phyloP scores from a whole-genome alignment of 2,888 invertebrate species.

The Candidula unifasciata region DNA sequence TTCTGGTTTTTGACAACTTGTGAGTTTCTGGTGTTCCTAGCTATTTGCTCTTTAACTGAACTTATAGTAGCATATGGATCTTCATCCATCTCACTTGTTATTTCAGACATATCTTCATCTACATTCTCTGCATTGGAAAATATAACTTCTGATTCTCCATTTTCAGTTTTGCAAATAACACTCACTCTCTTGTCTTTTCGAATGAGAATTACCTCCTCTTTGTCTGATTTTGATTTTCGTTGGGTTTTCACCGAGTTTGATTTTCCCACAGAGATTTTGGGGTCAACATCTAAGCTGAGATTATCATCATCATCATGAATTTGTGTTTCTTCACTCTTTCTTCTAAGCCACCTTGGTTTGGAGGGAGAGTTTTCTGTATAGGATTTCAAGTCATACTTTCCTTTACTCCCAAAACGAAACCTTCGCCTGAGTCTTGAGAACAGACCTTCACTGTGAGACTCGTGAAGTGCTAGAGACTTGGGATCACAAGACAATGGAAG shows the following conservation, averaged over 20 bases:
- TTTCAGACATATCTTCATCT: constrained; percentile 49
- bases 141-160: constrained; percentile 52
- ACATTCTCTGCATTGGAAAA: constrained; percentile 53
- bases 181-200: constrained; percentile 54
- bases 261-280: constrained; percentile 41
- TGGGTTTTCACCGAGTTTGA: constrained; percentile 50
- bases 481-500: constrained; percentile 52
- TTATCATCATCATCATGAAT: constrained; percentile 19
- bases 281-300: constrained; percentile 12
- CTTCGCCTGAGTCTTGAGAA: constrained; percentile 58
- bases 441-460: constrained; percentile 54
- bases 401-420: constrained; percentile 58
- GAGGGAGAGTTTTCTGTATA: constrained; percentile 37
- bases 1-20: neutral
- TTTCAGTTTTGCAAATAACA: constrained; percentile 52
- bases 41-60: constrained; percentile 32
- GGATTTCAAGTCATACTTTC: constrained; percentile 56
- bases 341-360: constrained; percentile 1
- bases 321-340: constrained; percentile 46
- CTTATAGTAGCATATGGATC: constrained; percentile 50
- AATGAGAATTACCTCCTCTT: constrained; percentile 58
- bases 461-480: constrained; percentile 41
- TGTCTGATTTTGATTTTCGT: constrained; percentile 51
- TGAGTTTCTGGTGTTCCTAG: neutral
- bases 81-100: constrained; percentile 29